Evolutionary conservation across 92 coral and sea anemone genomes (phyloP), one percentile per base, ranked within the genome.

Genomic region (Umimayanthus chanpuru): DNA sequence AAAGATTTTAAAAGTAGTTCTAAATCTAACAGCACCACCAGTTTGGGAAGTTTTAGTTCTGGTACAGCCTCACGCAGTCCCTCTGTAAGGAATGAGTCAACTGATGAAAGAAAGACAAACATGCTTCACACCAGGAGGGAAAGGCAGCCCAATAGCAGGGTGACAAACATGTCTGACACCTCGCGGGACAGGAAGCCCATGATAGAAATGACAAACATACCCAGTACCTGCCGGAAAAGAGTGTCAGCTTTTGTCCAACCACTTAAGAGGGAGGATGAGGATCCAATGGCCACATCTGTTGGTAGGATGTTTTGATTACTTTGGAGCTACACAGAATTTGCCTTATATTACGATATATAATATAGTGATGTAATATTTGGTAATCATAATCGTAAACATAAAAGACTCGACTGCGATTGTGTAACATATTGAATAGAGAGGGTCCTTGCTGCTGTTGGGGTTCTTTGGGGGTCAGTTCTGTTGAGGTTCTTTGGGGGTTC

Each of bases 231-330:
- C 38, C 86, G 68, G 36, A 70, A 21, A 41, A 82, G 39, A 43
- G 0, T 72, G 76, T 67, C 77, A 49, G 66, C 86, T 10, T 43
- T 26, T 41, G 76, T 82, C 9, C 77, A 67, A 47, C 86, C 86
- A 67, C 14, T 70, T 18, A 82, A 56, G 11, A 41, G 64, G 25
- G 38, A 40, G 30, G 66, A 11, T 41, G 38, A 40, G 30, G 66
- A 11, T 41, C 7, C 77, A 5, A 1, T 16, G 9, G 70, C 64
- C 6, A 14, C 28, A 25, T 8, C 15, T 29, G 36, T 4, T 70
- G 86, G 86, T 82, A 68, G 5, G 85, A 20, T 36, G 9, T 36
- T 39, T 74, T 18, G 1, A 38, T 4, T 39, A 10, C 9, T 14
- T 74, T 74, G 79, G 44, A 74, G 8, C 18, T 29, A 21, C 11